phyloP scores from a whole-genome alignment of 2,113 vertebrate species.

The Poecilia latipinna region DNA sequence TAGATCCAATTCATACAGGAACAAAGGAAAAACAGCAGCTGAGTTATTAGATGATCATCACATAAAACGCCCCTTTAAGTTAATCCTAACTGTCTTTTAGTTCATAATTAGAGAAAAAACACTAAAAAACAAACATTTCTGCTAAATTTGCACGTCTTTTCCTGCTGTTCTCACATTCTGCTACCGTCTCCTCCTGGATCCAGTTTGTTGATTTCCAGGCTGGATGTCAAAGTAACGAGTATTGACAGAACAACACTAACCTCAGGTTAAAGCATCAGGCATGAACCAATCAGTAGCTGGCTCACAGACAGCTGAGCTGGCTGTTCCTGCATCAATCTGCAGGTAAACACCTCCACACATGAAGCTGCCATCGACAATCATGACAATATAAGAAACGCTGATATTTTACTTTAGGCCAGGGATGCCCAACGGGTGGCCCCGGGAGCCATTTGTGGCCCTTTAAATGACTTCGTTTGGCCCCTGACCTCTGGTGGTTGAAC shows the following conservation, averaged over 20 bases:
- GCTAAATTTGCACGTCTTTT: neutral
- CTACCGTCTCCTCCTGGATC: constrained; percentile 10
- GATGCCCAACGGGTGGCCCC: too few relatives aligned
- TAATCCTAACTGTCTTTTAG: neutral
- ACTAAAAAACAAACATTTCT: constrained; percentile 24
- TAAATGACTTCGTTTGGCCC: too few relatives aligned
- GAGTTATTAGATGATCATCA: constrained; percentile 15
- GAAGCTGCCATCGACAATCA: constrained; percentile 11
- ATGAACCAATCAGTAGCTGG: constrained; percentile 27
- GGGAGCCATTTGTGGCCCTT: too few relatives aligned
- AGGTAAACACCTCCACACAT: constrained; percentile 19
- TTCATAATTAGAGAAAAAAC: constrained; percentile 10
- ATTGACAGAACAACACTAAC: constrained; percentile 64
- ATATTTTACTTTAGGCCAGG: neutral
- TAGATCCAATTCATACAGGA: too few relatives aligned
- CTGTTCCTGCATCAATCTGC: constrained; percentile 54
- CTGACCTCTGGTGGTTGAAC: neutral
- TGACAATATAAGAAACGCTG: constrained; percentile 9
- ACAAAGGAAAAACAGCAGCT: too few relatives aligned
- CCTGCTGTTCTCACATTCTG: neutral
- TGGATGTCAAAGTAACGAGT: constrained; percentile 53
- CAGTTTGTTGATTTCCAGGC: constrained; percentile 44
- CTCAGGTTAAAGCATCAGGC: constrained; percentile 49
- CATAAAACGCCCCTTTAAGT: neutral
- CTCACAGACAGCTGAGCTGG: constrained; percentile 65